Percentiles rank a stretch among this genome's conserved stretches.
These are phyloP conservation scores for Drosophila anomelani DNA, from an alignment of 2,888 invertebrate genomes.

Conservation along the genomic window DNA sequence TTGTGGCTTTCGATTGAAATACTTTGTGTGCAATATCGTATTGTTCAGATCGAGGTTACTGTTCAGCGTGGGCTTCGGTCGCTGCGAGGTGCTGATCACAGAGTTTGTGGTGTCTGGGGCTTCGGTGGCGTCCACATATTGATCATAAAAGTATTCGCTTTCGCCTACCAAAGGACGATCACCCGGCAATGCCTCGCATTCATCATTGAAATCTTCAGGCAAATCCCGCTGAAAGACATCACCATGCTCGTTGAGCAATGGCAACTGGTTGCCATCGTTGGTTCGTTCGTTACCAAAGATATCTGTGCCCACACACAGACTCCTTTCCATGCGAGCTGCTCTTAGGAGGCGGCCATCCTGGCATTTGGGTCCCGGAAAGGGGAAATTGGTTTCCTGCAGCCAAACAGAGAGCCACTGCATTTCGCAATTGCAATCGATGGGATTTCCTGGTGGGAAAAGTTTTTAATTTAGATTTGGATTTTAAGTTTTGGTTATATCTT, in stretches of 20 bases:
- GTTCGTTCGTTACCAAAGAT: conserved; percentile 66
- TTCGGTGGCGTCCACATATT: conserved; percentile 90
- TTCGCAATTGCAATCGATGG: conserved; percentile 92
- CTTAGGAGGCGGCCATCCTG: conserved; percentile 91
- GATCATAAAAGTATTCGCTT: conserved; percentile 93
- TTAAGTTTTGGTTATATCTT: conserved; percentile 19
- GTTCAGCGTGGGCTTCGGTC: conserved; percentile 85
- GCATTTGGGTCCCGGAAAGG: conserved; percentile 90
- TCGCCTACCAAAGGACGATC: conserved; percentile 89
- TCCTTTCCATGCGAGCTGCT: conserved; percentile 89
- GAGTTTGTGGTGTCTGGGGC: conserved; percentile 82
- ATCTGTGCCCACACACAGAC: conserved; percentile 87
- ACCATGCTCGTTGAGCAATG: conserved; percentile 89
- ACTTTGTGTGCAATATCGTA: conserved; percentile 84
- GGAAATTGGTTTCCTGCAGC: conserved; percentile 90
- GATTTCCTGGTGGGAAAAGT: conserved; percentile 88
- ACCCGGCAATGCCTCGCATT: conserved; percentile 84
- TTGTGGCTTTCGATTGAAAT: conserved; percentile 81
- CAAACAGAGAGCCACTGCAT: conserved; percentile 93
- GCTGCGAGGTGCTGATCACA: conserved; percentile 73
- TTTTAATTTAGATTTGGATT: neutral
- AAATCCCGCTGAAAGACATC: conserved; percentile 87
- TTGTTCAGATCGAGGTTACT: conserved; percentile 86
- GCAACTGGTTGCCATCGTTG: conserved; percentile 85
- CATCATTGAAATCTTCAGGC: conserved; percentile 85